Conservation (phyloP, 2,888 invertebrate genomes). For the Campaea margaritaria region DNA sequence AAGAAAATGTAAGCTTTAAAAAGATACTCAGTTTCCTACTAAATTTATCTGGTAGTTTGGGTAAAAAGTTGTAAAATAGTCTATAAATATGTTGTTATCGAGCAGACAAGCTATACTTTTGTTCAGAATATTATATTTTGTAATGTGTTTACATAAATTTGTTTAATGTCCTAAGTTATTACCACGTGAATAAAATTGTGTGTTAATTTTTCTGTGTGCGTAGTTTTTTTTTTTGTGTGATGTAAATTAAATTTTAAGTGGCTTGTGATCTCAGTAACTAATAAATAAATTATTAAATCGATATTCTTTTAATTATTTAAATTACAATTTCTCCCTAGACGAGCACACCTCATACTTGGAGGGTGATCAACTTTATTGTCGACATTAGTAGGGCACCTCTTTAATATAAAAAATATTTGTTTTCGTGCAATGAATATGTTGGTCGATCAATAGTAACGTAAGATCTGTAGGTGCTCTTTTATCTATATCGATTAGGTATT, state of each 20-base stretch:
- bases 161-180: conserved; percentile 18
- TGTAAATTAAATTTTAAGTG: conserved; percentile 70
- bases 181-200: conserved; percentile 31
- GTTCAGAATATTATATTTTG: conserved; percentile 38
- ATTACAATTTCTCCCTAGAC: no score
- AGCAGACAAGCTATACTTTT: conserved; percentile 15
- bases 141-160: conserved; percentile 24
- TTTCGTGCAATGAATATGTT: no score
- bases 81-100: not conserved
- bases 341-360: no score
- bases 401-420: no score
- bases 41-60: no score
- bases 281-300: conserved; percentile 69
- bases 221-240: conserved; percentile 59
- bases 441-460: no score
- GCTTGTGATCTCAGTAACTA: conserved; percentile 78
- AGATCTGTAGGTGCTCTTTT: no score
- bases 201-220: conserved; percentile 45
- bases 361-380: no score
- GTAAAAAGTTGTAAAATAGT: conserved; percentile 24
- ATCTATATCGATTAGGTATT: no score
- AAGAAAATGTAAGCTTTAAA: conserved; percentile 35
- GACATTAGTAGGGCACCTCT: no score
- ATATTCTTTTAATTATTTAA: not conserved
- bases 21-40: no score